These are phyloP conservation scores for Zosterops lateralis DNA, from an alignment of 2,113 vertebrate species.

Conservation along the genomic window DNA sequence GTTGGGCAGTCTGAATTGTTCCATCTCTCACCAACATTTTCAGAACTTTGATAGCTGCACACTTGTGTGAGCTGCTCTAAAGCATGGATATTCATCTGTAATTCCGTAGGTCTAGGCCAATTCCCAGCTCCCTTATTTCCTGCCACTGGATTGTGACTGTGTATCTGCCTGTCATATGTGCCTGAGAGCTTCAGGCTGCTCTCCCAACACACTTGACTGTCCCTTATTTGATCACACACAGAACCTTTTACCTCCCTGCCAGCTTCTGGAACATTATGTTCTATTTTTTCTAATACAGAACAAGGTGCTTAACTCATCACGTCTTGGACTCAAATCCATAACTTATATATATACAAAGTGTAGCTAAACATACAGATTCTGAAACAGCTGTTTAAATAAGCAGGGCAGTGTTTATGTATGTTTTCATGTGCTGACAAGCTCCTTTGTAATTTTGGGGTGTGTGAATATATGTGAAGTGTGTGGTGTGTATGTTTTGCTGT, in stretches of 20 bases:
- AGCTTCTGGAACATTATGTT: background rate
- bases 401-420: background rate
- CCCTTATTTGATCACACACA: background rate
- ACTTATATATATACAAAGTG: background rate
- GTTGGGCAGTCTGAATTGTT: background rate
- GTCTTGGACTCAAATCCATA: background rate
- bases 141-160: background rate
- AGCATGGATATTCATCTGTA: background rate
- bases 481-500: background rate
- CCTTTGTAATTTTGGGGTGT: background rate
- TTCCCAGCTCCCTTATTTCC: background rate
- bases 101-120: rapidly evolving
- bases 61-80: background rate
- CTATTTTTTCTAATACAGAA: background rate
- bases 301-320: background rate
- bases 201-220: rapidly evolving
- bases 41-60: background rate
- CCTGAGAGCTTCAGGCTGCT: background rate
- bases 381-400: background rate
- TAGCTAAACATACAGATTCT: background rate
- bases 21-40: background rate
- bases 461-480: background rate
- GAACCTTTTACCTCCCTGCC: background rate
- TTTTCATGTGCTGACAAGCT: background rate
- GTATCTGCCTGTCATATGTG: background rate